phyloP scores from a whole-genome alignment of 2,113 vertebrate species.

The Zootoca vivipara region DNA sequence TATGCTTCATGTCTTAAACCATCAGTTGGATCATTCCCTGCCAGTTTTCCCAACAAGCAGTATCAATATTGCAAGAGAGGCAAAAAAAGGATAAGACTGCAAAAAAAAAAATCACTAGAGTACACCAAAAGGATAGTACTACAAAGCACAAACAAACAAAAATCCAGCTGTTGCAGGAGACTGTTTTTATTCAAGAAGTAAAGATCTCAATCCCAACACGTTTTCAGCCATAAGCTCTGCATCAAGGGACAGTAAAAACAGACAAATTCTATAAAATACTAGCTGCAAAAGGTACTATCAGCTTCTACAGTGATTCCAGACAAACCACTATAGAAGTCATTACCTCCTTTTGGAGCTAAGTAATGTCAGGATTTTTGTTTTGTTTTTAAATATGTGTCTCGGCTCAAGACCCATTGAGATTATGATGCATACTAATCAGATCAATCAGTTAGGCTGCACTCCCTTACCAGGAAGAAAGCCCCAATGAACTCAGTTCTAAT shows the following conservation, averaged over 20 bases:
- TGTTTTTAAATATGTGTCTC: neutral
- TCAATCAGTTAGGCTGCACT: neutral
- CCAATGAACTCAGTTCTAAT: neutral
- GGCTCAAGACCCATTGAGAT: neutral
- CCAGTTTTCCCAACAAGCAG: conserved; percentile 21
- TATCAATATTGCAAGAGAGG: neutral
- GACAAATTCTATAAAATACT: neutral
- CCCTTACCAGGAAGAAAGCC: neutral
- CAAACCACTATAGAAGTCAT: neutral
- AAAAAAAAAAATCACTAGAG: neutral
- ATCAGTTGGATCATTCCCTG: conserved; percentile 9
- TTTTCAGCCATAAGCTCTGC: neutral
- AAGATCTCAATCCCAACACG: neutral
- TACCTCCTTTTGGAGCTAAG: neutral
- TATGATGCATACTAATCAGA: neutral
- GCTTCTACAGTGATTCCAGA: neutral
- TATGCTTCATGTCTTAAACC: neutral
- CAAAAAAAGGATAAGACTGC: neutral
- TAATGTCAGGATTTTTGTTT: neutral
- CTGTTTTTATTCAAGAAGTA: too few relatives aligned
- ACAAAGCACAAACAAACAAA: neutral
- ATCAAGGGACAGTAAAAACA: neutral
- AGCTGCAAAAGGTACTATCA: neutral
- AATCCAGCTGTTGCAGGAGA: neutral
- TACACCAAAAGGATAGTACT: neutral